Evolutionary conservation across 2,888 invertebrate species (phyloP).

Genomic region (Ennomos quercinarius): DNA sequence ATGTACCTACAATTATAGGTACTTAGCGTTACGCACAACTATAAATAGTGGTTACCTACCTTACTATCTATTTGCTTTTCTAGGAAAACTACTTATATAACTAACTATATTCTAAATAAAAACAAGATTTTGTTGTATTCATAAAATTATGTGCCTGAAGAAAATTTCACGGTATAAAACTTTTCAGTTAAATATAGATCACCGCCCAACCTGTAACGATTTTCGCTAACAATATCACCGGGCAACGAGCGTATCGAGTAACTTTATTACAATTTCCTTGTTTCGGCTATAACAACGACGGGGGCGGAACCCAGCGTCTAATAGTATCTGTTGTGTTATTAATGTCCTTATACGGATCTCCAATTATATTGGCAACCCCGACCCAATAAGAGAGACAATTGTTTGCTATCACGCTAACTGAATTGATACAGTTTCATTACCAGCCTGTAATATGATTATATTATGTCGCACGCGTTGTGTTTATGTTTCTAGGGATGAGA

Average conservation of each 20-base stretch:
- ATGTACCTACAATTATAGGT: no score
- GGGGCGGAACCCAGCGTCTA: conserved; percentile 63
- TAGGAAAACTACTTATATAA: no score
- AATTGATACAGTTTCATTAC: conserved; percentile 47
- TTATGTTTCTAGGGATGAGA: conserved; percentile 14
- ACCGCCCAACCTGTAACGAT: conserved; percentile 57
- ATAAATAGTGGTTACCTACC: no score
- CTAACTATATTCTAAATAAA: no score
- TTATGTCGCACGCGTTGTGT: conserved; percentile 16
- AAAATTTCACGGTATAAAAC: not conserved
- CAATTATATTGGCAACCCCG: conserved; percentile 67
- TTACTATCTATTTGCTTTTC: no score
- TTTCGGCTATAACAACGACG: conserved; percentile 68
- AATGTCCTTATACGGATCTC: conserved; percentile 74
- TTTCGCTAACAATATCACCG: conserved; percentile 68
- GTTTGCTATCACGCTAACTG: conserved; percentile 51
- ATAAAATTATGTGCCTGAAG: no score
- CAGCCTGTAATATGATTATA: conserved; percentile 40
- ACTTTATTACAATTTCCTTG: conserved; percentile 75
- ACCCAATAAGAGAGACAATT: conserved; percentile 42
- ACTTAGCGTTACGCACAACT: no score
- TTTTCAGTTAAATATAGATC: conserved; percentile 46
- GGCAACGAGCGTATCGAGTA: conserved; percentile 62
- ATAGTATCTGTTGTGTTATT: conserved; percentile 79
- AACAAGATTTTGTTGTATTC: no score